Evolutionary conservation across 2,888 invertebrate genomes (phyloP).

Genomic region (Eilema sororculum): DNA sequence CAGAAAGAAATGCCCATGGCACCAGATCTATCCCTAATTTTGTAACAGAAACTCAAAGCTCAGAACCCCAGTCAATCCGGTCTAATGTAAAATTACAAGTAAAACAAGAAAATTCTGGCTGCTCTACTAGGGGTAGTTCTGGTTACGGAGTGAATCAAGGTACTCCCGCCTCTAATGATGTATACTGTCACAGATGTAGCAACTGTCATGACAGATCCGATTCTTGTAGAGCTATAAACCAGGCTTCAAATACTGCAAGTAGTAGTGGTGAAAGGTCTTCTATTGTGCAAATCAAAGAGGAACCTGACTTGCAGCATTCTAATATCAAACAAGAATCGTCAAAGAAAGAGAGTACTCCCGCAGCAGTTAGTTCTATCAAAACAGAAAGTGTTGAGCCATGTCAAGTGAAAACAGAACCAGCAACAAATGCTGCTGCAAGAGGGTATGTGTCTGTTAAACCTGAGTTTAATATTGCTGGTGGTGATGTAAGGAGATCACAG

Average conservation of each 20-base stretch:
- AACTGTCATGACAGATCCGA: conserved; percentile 60
- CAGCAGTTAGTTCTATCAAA: conserved; percentile 57
- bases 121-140: conserved; percentile 46
- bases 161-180: conserved; percentile 10
- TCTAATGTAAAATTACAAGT: conserved; percentile 43
- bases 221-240: conserved; percentile 44
- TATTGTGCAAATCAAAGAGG: conserved; percentile 68
- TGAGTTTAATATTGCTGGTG: conserved; percentile 59
- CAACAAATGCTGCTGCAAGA: conserved; percentile 44
- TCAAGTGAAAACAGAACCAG: conserved; percentile 68
- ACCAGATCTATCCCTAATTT: conserved; percentile 37
- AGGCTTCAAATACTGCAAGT: conserved; percentile 49
- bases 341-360: conserved; percentile 35
- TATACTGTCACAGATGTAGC: conserved; percentile 49
- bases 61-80: conserved; percentile 28
- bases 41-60: conserved; percentile 39
- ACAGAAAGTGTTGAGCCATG: conserved; percentile 56
- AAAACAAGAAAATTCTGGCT: conserved; percentile 60
- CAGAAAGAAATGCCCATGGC: conserved; percentile 44
- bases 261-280: conserved; percentile 43
- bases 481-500: conserved; percentile 59
- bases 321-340: conserved; percentile 67
- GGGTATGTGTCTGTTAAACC: conserved; percentile 65
- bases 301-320: conserved; percentile 58
- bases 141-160: conserved; percentile 44